phyloP scores from a whole-genome alignment of 2,113 vertebrate species.

The Esox niger region DNA sequence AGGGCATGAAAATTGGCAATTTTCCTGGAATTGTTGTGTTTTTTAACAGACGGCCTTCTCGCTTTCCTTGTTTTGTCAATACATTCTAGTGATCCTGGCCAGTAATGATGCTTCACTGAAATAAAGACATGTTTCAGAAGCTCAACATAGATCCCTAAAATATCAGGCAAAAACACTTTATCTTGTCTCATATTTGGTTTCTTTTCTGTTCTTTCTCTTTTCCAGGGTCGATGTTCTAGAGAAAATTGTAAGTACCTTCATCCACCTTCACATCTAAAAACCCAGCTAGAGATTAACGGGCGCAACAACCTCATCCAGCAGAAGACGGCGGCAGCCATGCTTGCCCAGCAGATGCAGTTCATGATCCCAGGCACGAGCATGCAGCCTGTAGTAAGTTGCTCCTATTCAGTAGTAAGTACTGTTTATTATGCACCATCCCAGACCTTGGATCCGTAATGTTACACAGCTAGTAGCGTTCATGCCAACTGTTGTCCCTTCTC shows the following conservation, averaged over 20 bases:
- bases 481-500: not conserved
- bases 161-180: too few species aligned
- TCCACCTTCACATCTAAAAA: conserved; percentile 97
- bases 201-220: conserved; percentile 12
- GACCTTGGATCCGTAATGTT: not conserved
- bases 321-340: conserved; percentile 98
- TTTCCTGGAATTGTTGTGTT: not conserved
- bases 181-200: not conserved
- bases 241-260: conserved; percentile 99
- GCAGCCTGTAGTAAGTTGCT: conserved; percentile 88
- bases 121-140: too few species aligned
- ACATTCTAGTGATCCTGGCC: conserved; percentile 3
- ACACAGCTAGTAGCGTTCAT: too few species aligned
- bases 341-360: conserved; percentile 99
- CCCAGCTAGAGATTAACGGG: conserved; percentile 98
- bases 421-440: not conserved
- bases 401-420: conserved; percentile 9
- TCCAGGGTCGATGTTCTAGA: conserved; percentile 96
- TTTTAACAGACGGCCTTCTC: not conserved
- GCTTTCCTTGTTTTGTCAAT: not conserved
- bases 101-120: not conserved
- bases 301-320: conserved; percentile 99
- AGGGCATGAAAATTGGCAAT: not conserved
- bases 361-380: conserved; percentile 96
- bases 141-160: too few species aligned